Conservation (phyloP, 1,140 invertebrate species). For the Apis florea region DNA sequence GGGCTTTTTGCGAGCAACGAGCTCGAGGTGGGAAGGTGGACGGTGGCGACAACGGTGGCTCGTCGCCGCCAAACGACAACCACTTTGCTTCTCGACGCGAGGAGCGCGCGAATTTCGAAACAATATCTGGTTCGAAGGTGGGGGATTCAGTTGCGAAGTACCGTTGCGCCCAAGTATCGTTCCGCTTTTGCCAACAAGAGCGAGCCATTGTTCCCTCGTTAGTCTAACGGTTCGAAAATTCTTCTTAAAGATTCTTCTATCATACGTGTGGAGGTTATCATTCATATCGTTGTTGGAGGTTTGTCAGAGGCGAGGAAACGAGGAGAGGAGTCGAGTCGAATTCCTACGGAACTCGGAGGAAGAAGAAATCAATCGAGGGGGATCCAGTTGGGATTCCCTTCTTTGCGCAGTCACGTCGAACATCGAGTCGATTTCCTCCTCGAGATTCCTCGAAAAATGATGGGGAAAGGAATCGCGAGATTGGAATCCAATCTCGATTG, state of each 20-base stretch:
- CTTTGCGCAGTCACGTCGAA: constrained; percentile 21
- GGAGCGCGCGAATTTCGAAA: constrained; percentile 3
- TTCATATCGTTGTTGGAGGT: too few species aligned
- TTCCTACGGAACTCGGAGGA: constrained; percentile 44
- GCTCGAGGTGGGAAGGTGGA: too few species aligned
- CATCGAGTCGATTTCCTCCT: constrained; percentile 9
- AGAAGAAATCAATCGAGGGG: constrained; percentile 49
- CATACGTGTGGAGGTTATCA: too few species aligned
- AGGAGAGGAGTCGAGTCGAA: constrained; percentile 20
- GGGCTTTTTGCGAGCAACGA: too few species aligned
- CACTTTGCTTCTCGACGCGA: too few species aligned
- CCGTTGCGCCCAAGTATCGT: constrained; percentile 32
- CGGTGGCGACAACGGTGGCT: too few species aligned
- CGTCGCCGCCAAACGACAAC: too few species aligned
- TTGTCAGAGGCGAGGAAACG: constrained; percentile 15
- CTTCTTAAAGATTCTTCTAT: constrained; percentile 17
- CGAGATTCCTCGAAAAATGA: neutral
- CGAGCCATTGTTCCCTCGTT: constrained; percentile 27
- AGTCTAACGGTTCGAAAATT: constrained; percentile 46
- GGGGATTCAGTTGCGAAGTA: constrained; percentile 37
- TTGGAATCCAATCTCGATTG: neutral
- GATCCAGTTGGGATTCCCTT: constrained; percentile 50
- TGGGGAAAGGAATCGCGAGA: too few species aligned
- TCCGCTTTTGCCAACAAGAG: neutral
- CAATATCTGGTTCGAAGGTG: neutral